Percentiles rank a stretch among this genome's conserved stretches.
Conservation (phyloP, 2,113 vertebrate species). For the Coregonus clupeaformis region DNA sequence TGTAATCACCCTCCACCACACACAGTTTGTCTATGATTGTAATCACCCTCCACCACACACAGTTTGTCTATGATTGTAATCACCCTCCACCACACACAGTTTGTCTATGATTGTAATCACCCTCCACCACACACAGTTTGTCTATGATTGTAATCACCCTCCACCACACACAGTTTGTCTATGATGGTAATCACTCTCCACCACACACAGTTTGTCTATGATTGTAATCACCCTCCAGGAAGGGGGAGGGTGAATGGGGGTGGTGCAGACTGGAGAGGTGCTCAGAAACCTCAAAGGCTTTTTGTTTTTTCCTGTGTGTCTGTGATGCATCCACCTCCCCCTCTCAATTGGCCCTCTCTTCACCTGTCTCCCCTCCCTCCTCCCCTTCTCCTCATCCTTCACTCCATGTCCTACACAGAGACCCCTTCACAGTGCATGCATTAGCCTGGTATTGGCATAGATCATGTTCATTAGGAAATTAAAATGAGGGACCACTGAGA, state of each 20-base stretch:
- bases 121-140: too few species aligned
- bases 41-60: too few species aligned
- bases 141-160: too few species aligned
- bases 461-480: constrained; percentile 65
- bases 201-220: too few species aligned
- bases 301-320: constrained; percentile 21
- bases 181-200: too few species aligned
- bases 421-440: constrained; percentile 48
- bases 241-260: not conserved
- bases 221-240: too few species aligned
- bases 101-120: too few species aligned
- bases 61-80: too few species aligned
- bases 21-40: too few species aligned
- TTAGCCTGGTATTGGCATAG: constrained; percentile 68
- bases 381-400: constrained; percentile 63
- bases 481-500: constrained; percentile 67
- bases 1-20: not conserved
- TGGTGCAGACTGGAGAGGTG: constrained; percentile 27
- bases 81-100: not conserved
- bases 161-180: not conserved
- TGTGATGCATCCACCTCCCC: constrained; percentile 27
- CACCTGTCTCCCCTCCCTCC: not conserved
- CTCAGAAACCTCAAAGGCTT: constrained; percentile 61
- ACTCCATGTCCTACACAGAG: constrained; percentile 17
- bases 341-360: too few species aligned